These are phyloP conservation scores for Caradrina clavipalpis DNA, from an alignment of 2,888 invertebrate species.

Conservation along the genomic window DNA sequence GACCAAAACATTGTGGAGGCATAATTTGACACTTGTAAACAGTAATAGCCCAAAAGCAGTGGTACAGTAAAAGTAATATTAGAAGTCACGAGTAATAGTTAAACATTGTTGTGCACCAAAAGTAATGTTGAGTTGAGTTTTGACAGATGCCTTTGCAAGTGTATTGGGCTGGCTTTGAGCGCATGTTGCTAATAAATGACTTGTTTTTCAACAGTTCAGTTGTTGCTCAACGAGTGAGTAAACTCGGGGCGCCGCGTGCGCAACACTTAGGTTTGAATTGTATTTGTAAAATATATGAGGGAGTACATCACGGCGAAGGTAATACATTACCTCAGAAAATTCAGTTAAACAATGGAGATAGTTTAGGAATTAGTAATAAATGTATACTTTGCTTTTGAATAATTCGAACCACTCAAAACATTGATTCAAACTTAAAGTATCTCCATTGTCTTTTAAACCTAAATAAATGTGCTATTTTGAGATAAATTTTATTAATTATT, in stretches of 20 bases:
- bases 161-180: conserved; percentile 86
- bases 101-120: conserved; percentile 21
- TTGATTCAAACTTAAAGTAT: conserved; percentile 68
- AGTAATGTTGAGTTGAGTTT: conserved; percentile 21
- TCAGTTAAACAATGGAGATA: conserved; percentile 82
- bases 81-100: conserved; percentile 23
- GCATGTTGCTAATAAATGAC: conserved; percentile 91
- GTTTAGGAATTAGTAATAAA: conserved; percentile 41
- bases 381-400: background rate
- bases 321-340: conserved; percentile 88
- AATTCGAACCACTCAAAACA: background rate
- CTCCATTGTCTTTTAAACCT: conserved; percentile 77
- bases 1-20: conserved; percentile 85
- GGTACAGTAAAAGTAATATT: conserved; percentile 17
- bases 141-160: conserved; percentile 79
- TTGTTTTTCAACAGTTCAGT: conserved; percentile 91
- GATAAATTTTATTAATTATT: conserved; percentile 46
- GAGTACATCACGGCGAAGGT: conserved; percentile 88
- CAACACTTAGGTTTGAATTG: conserved; percentile 91
- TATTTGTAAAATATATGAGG: conserved; percentile 90
- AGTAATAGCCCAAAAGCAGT: conserved; percentile 24
- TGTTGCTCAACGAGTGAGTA: conserved; percentile 90
- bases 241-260: conserved; percentile 90
- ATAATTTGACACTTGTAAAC: conserved; percentile 59
- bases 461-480: conserved; percentile 80